Conservation (phyloP, 2,888 invertebrate species). For the Enchytraeus crypticus region DNA sequence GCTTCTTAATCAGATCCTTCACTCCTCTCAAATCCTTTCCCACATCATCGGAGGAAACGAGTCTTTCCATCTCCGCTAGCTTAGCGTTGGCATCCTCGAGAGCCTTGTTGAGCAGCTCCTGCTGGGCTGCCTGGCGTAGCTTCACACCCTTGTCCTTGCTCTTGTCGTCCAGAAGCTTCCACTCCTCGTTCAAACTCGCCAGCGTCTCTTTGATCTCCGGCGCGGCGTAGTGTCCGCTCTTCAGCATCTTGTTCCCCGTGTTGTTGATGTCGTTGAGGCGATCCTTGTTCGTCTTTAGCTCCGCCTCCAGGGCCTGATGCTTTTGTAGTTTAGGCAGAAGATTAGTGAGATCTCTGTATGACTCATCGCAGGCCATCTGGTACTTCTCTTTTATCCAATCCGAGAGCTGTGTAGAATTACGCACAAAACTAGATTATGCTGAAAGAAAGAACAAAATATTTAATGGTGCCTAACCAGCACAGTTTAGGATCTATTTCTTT, state of each 20-base stretch:
- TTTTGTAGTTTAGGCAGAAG: constrained; percentile 50
- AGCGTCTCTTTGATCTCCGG: constrained; percentile 61
- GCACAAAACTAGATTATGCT: not conserved
- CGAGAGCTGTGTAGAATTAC: constrained; percentile 52
- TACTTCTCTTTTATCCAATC: constrained; percentile 86
- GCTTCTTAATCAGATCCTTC: constrained; percentile 78
- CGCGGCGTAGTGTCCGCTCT: constrained; percentile 62
- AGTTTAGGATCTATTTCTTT: too few relatives aligned
- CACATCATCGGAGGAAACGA: constrained; percentile 65
- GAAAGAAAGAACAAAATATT: not conserved
- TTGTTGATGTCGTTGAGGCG: constrained; percentile 46
- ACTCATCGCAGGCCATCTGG: constrained; percentile 82
- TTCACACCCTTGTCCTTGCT: constrained; percentile 59
- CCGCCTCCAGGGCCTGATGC: constrained; percentile 52
- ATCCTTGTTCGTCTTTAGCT: constrained; percentile 50
- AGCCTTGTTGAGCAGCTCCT: constrained; percentile 57
- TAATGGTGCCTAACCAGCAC: not conserved
- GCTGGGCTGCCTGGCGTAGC: constrained; percentile 69
- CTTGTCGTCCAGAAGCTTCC: constrained; percentile 65
- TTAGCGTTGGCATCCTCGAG: constrained; percentile 79
- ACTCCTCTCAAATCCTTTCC: constrained; percentile 84
- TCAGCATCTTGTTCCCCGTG: constrained; percentile 30
- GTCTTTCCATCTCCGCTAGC: constrained; percentile 72
- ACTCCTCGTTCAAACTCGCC: constrained; percentile 64
- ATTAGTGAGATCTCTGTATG: constrained; percentile 79